These are phyloP conservation scores for Pogona vitticeps DNA, from an alignment of 2,113 vertebrate species.

Conservation along the genomic window DNA sequence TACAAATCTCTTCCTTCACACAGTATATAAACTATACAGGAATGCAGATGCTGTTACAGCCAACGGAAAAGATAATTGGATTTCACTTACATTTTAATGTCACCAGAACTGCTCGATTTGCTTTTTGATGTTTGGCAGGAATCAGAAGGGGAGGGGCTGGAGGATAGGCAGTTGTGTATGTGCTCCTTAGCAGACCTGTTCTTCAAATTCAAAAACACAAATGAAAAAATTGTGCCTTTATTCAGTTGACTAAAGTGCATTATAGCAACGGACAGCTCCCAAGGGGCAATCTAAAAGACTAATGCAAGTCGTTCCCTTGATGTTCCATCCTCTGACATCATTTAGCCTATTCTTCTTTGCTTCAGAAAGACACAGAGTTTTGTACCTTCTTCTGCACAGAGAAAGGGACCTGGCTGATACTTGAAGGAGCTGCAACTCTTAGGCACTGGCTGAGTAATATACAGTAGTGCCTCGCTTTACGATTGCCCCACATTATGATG, in stretches of 20 bases:
- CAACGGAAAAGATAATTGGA: background rate
- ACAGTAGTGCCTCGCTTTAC: too few species aligned
- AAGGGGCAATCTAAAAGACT: background rate
- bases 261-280: background rate
- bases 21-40: background rate
- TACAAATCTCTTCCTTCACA: background rate
- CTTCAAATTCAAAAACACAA: slow-evolving; percentile 53
- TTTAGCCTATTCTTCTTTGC: too few species aligned
- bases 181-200: slow-evolving; percentile 57
- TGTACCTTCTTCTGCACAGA: background rate
- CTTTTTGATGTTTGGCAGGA: slow-evolving; percentile 70
- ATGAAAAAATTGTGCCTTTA: slow-evolving; percentile 12
- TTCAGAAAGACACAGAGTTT: background rate
- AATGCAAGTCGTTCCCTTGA: background rate
- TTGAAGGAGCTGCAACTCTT: background rate
- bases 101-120: slow-evolving; percentile 71
- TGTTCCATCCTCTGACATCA: too few species aligned
- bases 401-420: background rate
- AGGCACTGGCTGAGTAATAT: background rate
- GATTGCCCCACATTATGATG: too few species aligned
- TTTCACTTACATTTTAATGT: slow-evolving; percentile 85
- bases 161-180: slow-evolving; percentile 1
- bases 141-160: slow-evolving; percentile 50
- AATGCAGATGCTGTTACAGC: background rate
- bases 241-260: background rate